Evolutionary conservation across 2,888 invertebrate species (phyloP).

Genomic region (Ophion obscuratus): DNA sequence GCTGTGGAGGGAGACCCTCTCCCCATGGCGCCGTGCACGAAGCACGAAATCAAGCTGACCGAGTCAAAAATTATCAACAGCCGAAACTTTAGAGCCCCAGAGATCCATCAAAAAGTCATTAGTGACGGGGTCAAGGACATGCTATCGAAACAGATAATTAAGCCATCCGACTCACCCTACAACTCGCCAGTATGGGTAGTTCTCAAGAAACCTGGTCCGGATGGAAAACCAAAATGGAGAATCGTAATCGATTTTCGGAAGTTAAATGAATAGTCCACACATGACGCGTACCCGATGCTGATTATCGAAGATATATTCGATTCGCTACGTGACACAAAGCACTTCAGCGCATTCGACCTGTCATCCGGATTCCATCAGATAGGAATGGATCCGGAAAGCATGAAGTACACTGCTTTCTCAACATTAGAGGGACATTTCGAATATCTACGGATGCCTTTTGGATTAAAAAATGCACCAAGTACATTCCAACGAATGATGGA

Average conservation of each 20-base stretch:
- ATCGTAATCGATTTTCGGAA: constrained; percentile 46
- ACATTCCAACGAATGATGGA: constrained; percentile 59
- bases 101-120: constrained; percentile 31
- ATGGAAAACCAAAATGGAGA: constrained; percentile 43
- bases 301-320: constrained; percentile 66
- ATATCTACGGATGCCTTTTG: constrained; percentile 55
- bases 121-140: constrained; percentile 30
- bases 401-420: constrained; percentile 50
- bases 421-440: constrained; percentile 41
- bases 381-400: constrained; percentile 51
- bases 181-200: constrained; percentile 52
- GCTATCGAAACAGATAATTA: constrained; percentile 35
- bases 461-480: constrained; percentile 54
- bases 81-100: constrained; percentile 31
- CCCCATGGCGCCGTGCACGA: constrained; percentile 35
- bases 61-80: constrained; percentile 30
- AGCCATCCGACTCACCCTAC: constrained; percentile 32
- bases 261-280: constrained; percentile 48
- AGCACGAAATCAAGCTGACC: constrained; percentile 25
- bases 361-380: constrained; percentile 72
- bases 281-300: constrained; percentile 52
- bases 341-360: constrained; percentile 71
- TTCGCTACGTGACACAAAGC: constrained; percentile 65
- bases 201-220: constrained; percentile 44
- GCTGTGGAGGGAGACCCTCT: constrained; percentile 32